Conservation (phyloP, 2,113 vertebrate genomes). For the Pitta sordida region DNA sequence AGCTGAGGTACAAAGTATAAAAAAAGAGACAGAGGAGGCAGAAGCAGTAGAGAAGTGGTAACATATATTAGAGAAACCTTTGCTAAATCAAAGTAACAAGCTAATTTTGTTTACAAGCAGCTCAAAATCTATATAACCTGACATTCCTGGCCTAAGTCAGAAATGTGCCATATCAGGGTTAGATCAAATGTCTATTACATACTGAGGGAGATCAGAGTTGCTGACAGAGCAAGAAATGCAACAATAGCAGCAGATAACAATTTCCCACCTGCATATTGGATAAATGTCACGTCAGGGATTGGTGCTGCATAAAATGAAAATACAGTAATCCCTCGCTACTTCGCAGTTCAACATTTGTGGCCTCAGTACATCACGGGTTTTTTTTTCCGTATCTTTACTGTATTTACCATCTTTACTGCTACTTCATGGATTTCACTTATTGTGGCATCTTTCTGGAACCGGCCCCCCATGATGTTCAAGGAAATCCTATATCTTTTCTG, state of each 20-base stretch:
- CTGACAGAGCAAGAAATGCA: neutral
- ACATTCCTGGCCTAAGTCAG: neutral
- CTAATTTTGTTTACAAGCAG: neutral
- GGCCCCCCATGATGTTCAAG: too few relatives aligned
- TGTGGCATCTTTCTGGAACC: too few relatives aligned
- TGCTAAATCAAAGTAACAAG: neutral
- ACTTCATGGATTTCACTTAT: too few relatives aligned
- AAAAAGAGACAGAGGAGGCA: neutral
- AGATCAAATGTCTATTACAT: neutral
- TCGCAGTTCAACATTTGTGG: too few relatives aligned
- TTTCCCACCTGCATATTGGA: neutral
- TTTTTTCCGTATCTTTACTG: too few relatives aligned
- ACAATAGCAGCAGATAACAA: neutral
- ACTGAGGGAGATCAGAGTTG: neutral
- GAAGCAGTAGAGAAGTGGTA: neutral
- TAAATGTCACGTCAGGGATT: neutral
- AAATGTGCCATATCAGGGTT: neutral
- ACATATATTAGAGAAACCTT: neutral
- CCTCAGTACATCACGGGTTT: too few relatives aligned
- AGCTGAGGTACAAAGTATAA: neutral
- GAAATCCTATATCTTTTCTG: too few relatives aligned
- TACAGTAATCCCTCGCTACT: too few relatives aligned
- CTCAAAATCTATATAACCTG: neutral
- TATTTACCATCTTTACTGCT: too few relatives aligned
- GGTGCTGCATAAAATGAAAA: neutral